These are phyloP conservation scores for Podilymbus podiceps DNA, from an alignment of 2,113 vertebrate species.

Conservation along the genomic window DNA sequence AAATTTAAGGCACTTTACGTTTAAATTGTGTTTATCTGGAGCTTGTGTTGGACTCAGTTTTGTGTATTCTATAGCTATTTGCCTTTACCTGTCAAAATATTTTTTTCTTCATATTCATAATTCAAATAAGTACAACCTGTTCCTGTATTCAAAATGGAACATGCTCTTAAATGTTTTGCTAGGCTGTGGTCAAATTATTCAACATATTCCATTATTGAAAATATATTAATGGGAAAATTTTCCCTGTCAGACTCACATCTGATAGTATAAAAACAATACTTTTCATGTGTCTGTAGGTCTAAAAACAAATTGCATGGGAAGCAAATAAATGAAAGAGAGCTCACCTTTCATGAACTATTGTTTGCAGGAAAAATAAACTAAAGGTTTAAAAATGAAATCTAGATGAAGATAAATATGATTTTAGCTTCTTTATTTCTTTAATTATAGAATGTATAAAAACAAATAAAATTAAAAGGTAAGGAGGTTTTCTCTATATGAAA, in stretches of 20 bases:
- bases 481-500: not conserved
- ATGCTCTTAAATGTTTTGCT: not conserved
- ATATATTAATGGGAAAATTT: not conserved
- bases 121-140: not conserved
- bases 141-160: not conserved
- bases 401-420: not conserved
- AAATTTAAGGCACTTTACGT: not conserved
- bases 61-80: not conserved
- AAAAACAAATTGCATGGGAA: not conserved
- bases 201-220: not conserved
- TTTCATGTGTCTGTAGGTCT: not conserved
- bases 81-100: not conserved
- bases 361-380: not conserved
- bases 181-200: not conserved
- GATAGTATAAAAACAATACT: not conserved
- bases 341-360: not conserved
- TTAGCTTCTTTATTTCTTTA: not conserved
- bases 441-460: not conserved
- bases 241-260: not conserved
- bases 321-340: not conserved
- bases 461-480: not conserved
- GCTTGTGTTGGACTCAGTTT: not conserved
- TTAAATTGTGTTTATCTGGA: not conserved
- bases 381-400: not conserved
- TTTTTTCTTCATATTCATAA: not conserved